Conservation (phyloP, 1,140 invertebrate species). For the Caenorhabditis briggsae region DNA sequence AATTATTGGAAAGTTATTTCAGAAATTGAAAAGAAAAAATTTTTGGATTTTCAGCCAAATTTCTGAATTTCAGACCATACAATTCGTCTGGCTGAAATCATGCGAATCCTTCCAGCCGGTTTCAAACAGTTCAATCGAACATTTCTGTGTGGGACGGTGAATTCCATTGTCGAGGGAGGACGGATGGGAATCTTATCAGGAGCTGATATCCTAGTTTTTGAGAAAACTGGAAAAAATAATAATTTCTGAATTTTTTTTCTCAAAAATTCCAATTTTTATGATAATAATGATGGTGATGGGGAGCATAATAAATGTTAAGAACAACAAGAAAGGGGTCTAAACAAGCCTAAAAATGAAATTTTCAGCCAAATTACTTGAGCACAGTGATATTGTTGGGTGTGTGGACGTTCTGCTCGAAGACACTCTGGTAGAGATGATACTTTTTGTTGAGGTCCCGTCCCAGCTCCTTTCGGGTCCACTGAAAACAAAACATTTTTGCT, state of each 20-base stretch:
- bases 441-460: conserved; percentile 59
- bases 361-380: conserved; percentile 4
- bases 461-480: conserved; percentile 67
- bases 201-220: conserved; percentile 25
- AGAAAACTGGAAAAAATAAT: not conserved
- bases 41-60: not conserved
- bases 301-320: not conserved
- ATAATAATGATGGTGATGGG: not conserved
- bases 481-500: not conserved
- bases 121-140: conserved; percentile 75
- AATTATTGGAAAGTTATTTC: not conserved
- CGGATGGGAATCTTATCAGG: conserved; percentile 17
- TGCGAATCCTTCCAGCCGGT: conserved; percentile 72
- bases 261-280: not conserved
- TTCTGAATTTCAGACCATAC: not conserved
- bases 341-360: conserved; percentile 19
- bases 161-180: conserved; percentile 64
- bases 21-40: not conserved
- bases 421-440: conserved; percentile 70
- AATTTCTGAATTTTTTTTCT: not conserved
- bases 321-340: not conserved
- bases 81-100: conserved; percentile 44
- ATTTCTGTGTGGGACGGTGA: conserved; percentile 74
- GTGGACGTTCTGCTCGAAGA: conserved; percentile 75
- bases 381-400: conserved; percentile 69